These are phyloP conservation scores for Laticauda laticaudata DNA, from an alignment of 2,113 vertebrate genomes.

Conservation along the genomic window DNA sequence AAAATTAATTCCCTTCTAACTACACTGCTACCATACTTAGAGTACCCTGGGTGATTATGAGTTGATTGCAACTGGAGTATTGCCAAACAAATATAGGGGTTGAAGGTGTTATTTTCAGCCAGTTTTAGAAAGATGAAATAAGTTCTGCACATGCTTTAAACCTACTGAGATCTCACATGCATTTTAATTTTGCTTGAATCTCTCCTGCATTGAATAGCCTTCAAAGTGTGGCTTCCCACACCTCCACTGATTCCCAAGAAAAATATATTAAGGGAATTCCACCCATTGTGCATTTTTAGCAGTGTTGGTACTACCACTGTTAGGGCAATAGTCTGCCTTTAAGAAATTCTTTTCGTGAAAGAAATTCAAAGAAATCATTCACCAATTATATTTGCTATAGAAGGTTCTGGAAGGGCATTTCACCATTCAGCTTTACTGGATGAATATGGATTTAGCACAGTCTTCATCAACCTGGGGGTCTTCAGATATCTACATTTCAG, in stretches of 20 bases:
- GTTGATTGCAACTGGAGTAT: conserved; percentile 56
- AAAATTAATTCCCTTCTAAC: conserved; percentile 70
- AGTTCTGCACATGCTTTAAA: neutral
- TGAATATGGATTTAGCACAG: neutral
- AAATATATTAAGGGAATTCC: neutral
- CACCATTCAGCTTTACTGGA: neutral
- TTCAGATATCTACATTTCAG: neutral
- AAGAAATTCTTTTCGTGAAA: neutral
- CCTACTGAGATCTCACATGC: neutral
- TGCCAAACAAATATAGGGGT: conserved; percentile 54
- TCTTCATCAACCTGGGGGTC: neutral
- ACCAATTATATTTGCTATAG: neutral
- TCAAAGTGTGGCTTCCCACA: neutral
- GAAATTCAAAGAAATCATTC: neutral
- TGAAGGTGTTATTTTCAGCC: neutral
- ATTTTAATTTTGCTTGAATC: neutral
- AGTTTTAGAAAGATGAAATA: neutral
- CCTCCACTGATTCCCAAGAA: neutral
- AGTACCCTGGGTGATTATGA: conserved; percentile 61
- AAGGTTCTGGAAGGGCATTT: neutral
- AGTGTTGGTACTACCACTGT: neutral
- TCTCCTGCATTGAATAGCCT: neutral
- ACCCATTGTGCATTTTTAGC: neutral
- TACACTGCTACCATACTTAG: conserved; percentile 58
- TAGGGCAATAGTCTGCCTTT: neutral